Conservation (phyloP, 2,797 vertebrate species). For the Coendou prehensilis region DNA sequence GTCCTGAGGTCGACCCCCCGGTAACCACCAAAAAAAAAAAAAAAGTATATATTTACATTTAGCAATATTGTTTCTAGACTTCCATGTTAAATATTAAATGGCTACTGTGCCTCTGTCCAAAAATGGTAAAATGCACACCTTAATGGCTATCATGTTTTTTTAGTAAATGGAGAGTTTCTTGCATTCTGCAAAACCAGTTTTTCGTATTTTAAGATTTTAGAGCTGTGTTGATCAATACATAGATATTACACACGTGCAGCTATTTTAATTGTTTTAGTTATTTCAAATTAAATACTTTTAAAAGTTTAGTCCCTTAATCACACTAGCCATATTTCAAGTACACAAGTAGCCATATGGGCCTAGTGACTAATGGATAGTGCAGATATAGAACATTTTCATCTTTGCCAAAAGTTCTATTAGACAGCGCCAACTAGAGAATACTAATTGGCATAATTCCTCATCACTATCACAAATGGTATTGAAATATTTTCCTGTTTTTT, state of each 20-base stretch:
- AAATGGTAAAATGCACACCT: background rate
- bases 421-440: conserved; percentile 1
- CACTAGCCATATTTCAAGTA: background rate
- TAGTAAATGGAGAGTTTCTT: background rate
- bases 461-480: background rate
- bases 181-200: background rate
- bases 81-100: conserved; percentile 36
- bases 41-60: background rate
- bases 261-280: conserved; percentile 56
- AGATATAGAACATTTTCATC: background rate
- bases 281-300: background rate
- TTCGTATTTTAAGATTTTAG: background rate
- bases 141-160: background rate
- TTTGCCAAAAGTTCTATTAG: background rate
- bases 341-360: background rate
- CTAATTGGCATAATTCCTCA: background rate
- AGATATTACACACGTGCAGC: background rate
- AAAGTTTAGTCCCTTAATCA: background rate
- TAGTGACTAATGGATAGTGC: background rate
- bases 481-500: background rate
- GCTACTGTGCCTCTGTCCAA: background rate
- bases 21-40: no score
- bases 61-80: background rate
- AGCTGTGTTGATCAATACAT: background rate
- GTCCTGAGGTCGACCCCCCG: no score